Evolutionary conservation across 1,140 invertebrate species (phyloP).

Genomic region (Phocides pigmalion): DNA sequence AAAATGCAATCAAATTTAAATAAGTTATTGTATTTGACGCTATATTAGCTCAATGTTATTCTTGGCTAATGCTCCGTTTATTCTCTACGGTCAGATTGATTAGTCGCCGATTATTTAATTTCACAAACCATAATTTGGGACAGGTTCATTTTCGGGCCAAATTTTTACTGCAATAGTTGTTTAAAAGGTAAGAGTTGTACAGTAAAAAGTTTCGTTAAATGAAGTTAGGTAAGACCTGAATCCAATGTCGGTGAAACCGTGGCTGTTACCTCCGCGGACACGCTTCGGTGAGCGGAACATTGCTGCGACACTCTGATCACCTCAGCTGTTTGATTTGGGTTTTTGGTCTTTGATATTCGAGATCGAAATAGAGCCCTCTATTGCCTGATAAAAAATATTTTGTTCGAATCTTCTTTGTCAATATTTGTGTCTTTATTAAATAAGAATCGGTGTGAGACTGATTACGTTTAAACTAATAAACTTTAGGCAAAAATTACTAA

Average conservation of each 20-base stretch:
- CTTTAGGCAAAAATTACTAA: no score
- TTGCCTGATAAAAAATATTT: background rate
- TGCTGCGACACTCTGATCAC: constrained; percentile 62
- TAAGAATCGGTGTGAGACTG: no score
- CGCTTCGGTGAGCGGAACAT: constrained; percentile 73
- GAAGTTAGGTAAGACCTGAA: constrained; percentile 68
- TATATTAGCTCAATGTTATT: constrained; percentile 44
- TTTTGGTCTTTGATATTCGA: constrained; percentile 42
- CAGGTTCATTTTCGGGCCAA: constrained; percentile 53
- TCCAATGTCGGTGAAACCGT: constrained; percentile 76
- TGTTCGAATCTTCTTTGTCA: background rate
- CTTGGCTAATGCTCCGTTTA: constrained; percentile 39
- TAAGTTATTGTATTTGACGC: constrained; percentile 39
- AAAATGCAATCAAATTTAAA: constrained; percentile 12
- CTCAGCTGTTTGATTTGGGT: constrained; percentile 47
- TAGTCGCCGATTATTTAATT: constrained; percentile 53
- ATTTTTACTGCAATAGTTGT: constrained; percentile 57
- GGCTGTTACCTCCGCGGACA: constrained; percentile 48
- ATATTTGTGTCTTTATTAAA: no score
- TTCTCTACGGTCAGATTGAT: constrained; percentile 45
- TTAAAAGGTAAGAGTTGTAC: constrained; percentile 42
- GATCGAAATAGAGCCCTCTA: constrained; percentile 1
- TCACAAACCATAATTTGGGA: constrained; percentile 57
- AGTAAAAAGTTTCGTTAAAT: constrained; percentile 70
- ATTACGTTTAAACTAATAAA: no score